Percentiles rank a stretch among this genome's conserved stretches.
Evolutionary conservation across 2,888 invertebrate species (phyloP).

Genomic region (Acleris cristana): DNA sequence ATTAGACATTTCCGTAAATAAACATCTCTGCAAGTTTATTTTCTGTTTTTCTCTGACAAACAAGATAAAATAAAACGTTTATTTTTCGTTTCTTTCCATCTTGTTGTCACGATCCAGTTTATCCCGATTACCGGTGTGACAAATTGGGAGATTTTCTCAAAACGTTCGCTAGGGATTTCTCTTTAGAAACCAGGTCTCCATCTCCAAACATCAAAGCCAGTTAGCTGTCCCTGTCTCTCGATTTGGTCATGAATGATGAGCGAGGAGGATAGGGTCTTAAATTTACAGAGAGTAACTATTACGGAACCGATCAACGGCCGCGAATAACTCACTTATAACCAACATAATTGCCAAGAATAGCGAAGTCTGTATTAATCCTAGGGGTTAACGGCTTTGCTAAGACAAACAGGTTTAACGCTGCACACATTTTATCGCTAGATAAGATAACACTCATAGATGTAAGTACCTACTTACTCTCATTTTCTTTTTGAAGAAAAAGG

Average conservation of each 20-base stretch:
- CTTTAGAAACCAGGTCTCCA: conserved; percentile 9
- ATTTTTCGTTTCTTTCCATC: conserved; percentile 22
- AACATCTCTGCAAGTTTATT: neutral
- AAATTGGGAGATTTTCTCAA: conserved; percentile 31
- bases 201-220: no score
- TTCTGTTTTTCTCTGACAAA: conserved; percentile 8
- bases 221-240: no score
- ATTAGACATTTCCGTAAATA: conserved; percentile 10
- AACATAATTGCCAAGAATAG: conserved; percentile 26
- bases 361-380: conserved; percentile 9
- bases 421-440: neutral
- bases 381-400: conserved; percentile 12
- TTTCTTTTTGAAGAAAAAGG: no score
- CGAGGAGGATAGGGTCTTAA: no score
- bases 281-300: no score
- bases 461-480: no score
- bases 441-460: no score
- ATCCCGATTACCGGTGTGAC: conserved; percentile 35
- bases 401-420: neutral
- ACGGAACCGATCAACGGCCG: conserved; percentile 5
- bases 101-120: conserved; percentile 35
- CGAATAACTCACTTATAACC: conserved; percentile 20
- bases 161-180: conserved; percentile 26
- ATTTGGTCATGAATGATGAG: no score
- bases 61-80: conserved; percentile 22